These are phyloP conservation scores for Tauraco hartlaubi DNA, from an alignment of 2,797 vertebrate genomes.

Conservation along the genomic window DNA sequence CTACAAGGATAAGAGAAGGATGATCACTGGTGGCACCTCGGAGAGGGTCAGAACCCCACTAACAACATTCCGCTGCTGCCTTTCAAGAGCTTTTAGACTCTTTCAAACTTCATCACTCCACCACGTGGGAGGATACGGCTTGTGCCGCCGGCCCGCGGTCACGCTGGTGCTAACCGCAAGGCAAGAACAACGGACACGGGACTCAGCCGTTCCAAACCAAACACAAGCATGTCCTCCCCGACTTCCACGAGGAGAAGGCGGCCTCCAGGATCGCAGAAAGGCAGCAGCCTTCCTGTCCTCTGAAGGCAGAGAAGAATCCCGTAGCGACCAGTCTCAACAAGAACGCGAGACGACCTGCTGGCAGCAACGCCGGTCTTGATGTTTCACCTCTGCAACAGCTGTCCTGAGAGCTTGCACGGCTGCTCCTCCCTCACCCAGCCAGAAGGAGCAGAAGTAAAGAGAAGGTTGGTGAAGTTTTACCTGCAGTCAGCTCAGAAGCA, in stretches of 20 bases:
- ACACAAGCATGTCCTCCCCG: neutral
- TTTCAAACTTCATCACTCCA: neutral
- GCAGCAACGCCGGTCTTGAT: neutral
- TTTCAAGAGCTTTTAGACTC: neutral
- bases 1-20: constrained; percentile 76
- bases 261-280: neutral
- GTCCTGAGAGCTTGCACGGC: neutral
- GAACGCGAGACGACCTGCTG: constrained; percentile 33
- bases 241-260: rapidly evolving
- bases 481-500: constrained; percentile 35
- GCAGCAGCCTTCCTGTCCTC: neutral
- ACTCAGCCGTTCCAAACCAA: neutral
- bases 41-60: constrained; percentile 37
- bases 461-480: neutral
- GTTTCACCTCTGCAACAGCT: neutral
- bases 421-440: constrained; percentile 50
- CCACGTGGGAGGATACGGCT: neutral
- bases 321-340: constrained; percentile 11
- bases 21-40: neutral
- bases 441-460: constrained; percentile 33
- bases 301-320: constrained; percentile 53
- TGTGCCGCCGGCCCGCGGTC: neutral
- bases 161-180: neutral
- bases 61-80: constrained; percentile 17
- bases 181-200: neutral